Conservation (phyloP, 1,140 invertebrate species). For the Drosophila rhopaloa region DNA sequence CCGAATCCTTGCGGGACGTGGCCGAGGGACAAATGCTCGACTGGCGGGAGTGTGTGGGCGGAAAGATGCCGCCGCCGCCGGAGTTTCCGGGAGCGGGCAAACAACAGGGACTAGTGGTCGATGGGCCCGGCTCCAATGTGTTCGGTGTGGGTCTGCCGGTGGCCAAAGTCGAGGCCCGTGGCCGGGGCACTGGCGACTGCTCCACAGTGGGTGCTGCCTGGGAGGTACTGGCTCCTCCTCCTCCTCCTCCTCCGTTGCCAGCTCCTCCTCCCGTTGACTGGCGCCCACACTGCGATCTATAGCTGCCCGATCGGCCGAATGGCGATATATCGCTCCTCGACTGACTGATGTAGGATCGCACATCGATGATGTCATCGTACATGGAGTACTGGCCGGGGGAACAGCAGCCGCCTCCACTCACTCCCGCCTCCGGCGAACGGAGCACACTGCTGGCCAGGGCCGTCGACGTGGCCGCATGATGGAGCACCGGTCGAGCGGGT, state of each 20-base stretch:
- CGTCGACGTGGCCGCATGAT: conserved; percentile 72
- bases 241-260: conserved; percentile 46
- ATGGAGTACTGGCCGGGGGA: conserved; percentile 81
- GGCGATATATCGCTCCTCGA: conserved; percentile 88
- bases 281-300: conserved; percentile 88
- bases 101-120: conserved; percentile 26
- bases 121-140: conserved; percentile 40
- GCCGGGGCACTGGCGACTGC: conserved; percentile 85
- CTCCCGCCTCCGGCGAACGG: conserved; percentile 59
- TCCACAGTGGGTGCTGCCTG: conserved; percentile 45
- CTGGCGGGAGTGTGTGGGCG: conserved; percentile 65
- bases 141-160: conserved; percentile 22
- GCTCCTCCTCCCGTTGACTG: conserved; percentile 61
- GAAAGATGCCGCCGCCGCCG: conserved; percentile 9
- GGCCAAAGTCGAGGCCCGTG: conserved; percentile 86
- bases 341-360: conserved; percentile 89
- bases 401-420: conserved; percentile 61
- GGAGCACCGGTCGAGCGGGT: conserved; percentile 53
- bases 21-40: conserved; percentile 89
- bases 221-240: conserved; percentile 7
- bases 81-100: conserved; percentile 22
- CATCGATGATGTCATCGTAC: conserved; percentile 87
- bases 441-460: conserved; percentile 59
- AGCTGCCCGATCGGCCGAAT: conserved; percentile 87
- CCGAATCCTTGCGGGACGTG: conserved; percentile 94